phyloP scores from a whole-genome alignment of 2,888 invertebrate species.

The Oscheius sp. region DNA sequence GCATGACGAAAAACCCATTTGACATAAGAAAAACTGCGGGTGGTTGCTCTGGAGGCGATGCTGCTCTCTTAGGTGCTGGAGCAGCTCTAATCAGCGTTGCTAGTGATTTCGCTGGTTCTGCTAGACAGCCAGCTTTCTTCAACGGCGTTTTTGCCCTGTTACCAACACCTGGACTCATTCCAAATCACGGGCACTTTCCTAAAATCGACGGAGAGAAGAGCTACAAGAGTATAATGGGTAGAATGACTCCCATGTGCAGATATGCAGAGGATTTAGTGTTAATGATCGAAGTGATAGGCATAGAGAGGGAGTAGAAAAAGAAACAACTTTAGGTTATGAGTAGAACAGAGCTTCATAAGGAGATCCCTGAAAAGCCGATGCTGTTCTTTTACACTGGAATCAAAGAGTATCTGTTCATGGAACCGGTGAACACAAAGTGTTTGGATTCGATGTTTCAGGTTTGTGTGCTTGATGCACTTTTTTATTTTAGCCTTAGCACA shows the following conservation, averaged over 20 bases:
- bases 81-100: slow-evolving; percentile 28
- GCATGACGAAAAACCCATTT: slow-evolving; percentile 25
- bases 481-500: no score
- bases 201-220: slow-evolving; percentile 4
- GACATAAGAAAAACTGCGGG: slow-evolving; percentile 31
- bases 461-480: background rate
- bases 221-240: slow-evolving; percentile 15
- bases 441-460: background rate
- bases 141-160: slow-evolving; percentile 24
- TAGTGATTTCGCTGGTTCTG: slow-evolving; percentile 27
- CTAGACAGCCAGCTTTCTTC: slow-evolving; percentile 20
- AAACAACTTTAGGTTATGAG: background rate
- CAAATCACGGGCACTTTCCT: slow-evolving; percentile 29
- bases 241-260: slow-evolving; percentile 20
- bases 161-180: slow-evolving; percentile 15
- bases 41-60: slow-evolving; percentile 39
- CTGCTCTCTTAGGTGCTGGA: slow-evolving; percentile 27
- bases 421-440: background rate
- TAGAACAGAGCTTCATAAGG: background rate
- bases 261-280: slow-evolving; percentile 26
- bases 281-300: background rate
- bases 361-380: background rate
- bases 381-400: slow-evolving; percentile 1
- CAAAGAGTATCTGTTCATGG: background rate
- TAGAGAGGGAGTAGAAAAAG: no score